These are phyloP conservation scores for Phyllotreta cruciferae DNA, from an alignment of 2,888 invertebrate genomes.

Conservation along the genomic window DNA sequence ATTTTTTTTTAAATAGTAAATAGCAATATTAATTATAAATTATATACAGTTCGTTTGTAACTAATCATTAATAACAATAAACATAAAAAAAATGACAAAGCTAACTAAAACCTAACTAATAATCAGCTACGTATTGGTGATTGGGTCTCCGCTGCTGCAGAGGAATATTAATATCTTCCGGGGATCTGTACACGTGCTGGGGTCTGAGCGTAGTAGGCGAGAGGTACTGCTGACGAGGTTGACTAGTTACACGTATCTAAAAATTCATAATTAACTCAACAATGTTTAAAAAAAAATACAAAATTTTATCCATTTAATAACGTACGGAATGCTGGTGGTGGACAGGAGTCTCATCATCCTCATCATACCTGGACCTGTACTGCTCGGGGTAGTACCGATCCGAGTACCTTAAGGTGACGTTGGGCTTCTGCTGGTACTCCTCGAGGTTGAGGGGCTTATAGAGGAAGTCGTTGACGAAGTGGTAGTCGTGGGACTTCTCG, in stretches of 20 bases:
- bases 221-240: slow-evolving; percentile 35
- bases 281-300: neutral
- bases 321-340: slow-evolving; percentile 56
- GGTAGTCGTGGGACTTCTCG: slow-evolving; percentile 86
- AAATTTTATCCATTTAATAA: neutral
- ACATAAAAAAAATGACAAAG: slow-evolving; percentile 9
- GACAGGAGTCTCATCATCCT: slow-evolving; percentile 60
- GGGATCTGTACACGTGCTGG: slow-evolving; percentile 76
- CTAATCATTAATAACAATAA: slow-evolving; percentile 2
- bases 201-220: slow-evolving; percentile 56
- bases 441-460: slow-evolving; percentile 88
- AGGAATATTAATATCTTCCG: slow-evolving; percentile 88
- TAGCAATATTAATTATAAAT: slow-evolving; percentile 16
- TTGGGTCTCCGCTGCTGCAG: slow-evolving; percentile 79
- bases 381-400: slow-evolving; percentile 85
- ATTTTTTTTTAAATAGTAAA: slow-evolving; percentile 6
- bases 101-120: slow-evolving; percentile 24
- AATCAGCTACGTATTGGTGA: slow-evolving; percentile 28
- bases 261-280: slow-evolving; percentile 8
- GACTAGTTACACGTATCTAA: slow-evolving; percentile 46
- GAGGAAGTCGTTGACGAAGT: slow-evolving; percentile 91
- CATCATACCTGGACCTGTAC: slow-evolving; percentile 70
- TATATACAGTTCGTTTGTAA: slow-evolving; percentile 19
- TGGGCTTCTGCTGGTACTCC: slow-evolving; percentile 81
- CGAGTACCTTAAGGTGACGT: slow-evolving; percentile 78